These are phyloP conservation scores for Lapara coniferarum DNA, from an alignment of 2,888 invertebrate genomes.

Conservation along the genomic window DNA sequence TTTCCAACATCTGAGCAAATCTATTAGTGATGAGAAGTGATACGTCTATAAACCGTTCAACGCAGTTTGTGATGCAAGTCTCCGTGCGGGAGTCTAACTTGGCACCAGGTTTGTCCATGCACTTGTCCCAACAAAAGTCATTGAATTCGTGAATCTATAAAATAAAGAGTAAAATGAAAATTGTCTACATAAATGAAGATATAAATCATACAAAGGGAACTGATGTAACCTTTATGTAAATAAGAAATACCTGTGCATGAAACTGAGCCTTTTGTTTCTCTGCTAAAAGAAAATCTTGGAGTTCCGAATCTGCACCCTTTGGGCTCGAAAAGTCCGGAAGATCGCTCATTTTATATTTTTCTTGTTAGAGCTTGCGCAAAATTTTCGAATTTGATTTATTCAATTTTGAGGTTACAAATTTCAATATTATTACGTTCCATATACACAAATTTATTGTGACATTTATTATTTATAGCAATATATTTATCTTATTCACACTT, in stretches of 20 bases:
- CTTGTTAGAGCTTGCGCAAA: too few relatives aligned
- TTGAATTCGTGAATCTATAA: constrained; percentile 95
- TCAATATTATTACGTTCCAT: too few relatives aligned
- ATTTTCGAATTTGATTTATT: too few relatives aligned
- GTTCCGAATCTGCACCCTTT: constrained; percentile 86
- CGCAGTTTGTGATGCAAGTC: constrained; percentile 95
- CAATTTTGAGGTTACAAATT: constrained; percentile 23
- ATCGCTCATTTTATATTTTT: constrained; percentile 61
- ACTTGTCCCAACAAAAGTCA: constrained; percentile 98
- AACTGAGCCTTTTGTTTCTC: constrained; percentile 96
- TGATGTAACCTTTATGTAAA: constrained; percentile 29
- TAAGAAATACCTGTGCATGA: constrained; percentile 89
- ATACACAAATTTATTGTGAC: too few relatives aligned
- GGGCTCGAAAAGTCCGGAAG: constrained; percentile 67
- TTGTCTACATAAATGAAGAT: background rate
- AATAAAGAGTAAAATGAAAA: constrained; percentile 9
- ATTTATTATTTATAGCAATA: too few relatives aligned
- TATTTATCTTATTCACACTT: too few relatives aligned
- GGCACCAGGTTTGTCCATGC: constrained; percentile 94
- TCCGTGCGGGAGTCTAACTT: constrained; percentile 95
- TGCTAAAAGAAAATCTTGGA: constrained; percentile 92
- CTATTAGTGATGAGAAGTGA: constrained; percentile 94
- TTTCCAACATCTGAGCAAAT: constrained; percentile 93
- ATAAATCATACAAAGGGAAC: constrained; percentile 4
- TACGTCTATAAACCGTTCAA: constrained; percentile 96